These are phyloP conservation scores for Danio tinwini DNA, from an alignment of 2,797 vertebrate genomes.

Conservation along the genomic window DNA sequence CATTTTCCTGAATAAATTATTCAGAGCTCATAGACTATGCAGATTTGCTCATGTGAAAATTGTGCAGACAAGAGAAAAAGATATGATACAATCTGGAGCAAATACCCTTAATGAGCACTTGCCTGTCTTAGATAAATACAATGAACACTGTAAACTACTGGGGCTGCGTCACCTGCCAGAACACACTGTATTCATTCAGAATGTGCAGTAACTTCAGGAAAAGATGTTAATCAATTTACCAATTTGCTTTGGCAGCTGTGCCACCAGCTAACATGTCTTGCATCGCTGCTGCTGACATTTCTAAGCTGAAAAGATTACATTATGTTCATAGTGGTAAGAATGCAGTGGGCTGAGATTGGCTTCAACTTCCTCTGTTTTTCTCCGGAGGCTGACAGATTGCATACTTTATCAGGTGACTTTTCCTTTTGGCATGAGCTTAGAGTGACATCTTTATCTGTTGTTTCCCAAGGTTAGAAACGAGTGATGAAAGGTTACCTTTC, in stretches of 20 bases:
- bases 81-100: neutral
- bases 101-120: neutral
- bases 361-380: slow-evolving; percentile 49
- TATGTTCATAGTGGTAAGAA: slow-evolving; percentile 49
- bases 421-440: slow-evolving; percentile 30
- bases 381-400: slow-evolving; percentile 40
- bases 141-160: neutral
- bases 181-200: slow-evolving; percentile 55
- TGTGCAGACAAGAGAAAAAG: neutral
- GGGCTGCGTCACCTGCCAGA: slow-evolving; percentile 25
- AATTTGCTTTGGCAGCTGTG: slow-evolving; percentile 64
- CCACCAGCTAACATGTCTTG: slow-evolving; percentile 55
- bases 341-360: slow-evolving; percentile 40
- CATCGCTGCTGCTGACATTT: slow-evolving; percentile 62
- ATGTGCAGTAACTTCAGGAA: slow-evolving; percentile 64
- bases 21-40: slow-evolving; percentile 64
- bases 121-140: neutral
- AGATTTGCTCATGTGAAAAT: slow-evolving; percentile 52
- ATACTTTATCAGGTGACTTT: slow-evolving; percentile 50
- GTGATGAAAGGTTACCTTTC: slow-evolving; percentile 39
- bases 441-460: slow-evolving; percentile 60
- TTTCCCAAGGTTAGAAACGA: slow-evolving; percentile 50
- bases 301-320: slow-evolving; percentile 61
- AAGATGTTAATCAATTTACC: slow-evolving; percentile 66
- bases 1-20: slow-evolving; percentile 22